A percentile compares a stretch with the other conserved stretches of the same genome.
These are phyloP conservation scores for Zygothrica quintamaculata DNA, from an alignment of 2,888 invertebrate genomes.

Conservation along the genomic window DNA sequence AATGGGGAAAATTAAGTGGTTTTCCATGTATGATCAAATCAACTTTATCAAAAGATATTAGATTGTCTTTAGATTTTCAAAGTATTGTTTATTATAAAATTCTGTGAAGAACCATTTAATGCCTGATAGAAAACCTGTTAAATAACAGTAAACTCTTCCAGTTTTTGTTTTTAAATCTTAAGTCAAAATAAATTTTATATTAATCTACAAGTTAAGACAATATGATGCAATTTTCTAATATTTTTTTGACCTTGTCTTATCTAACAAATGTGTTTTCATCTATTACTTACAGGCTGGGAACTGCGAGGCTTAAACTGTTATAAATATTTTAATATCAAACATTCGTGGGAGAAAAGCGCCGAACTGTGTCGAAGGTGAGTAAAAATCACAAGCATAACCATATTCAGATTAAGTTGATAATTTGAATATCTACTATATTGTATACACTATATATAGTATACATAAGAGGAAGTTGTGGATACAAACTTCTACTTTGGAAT, in stretches of 20 bases:
- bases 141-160: too few relatives aligned
- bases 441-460: constrained; percentile 13
- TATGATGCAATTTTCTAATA: constrained; percentile 32
- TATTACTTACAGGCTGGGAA: constrained; percentile 93
- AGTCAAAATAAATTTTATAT: neutral
- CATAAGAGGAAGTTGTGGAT: constrained; percentile 59
- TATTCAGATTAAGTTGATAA: constrained; percentile 69
- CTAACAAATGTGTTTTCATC: constrained; percentile 20
- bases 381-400: constrained; percentile 47
- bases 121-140: too few relatives aligned
- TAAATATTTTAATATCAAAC: constrained; percentile 97
- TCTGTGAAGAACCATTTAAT: too few relatives aligned
- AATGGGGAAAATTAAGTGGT: constrained; percentile 3
- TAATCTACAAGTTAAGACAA: neutral
- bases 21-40: neutral
- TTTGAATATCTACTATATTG: constrained; percentile 33
- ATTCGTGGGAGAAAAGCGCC: constrained; percentile 98
- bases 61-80: too few relatives aligned
- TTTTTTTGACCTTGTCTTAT: constrained; percentile 57
- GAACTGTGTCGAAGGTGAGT: constrained; percentile 96
- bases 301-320: constrained; percentile 95
- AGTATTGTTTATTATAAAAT: too few relatives aligned
- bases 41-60: constrained; percentile 6
- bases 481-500: constrained; percentile 28
- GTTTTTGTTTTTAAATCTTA: neutral